Evolutionary conservation across 2,888 invertebrate species (phyloP), one percentile per base, ranked within the genome.

Genomic region (Chrysodeixis includens): DNA sequence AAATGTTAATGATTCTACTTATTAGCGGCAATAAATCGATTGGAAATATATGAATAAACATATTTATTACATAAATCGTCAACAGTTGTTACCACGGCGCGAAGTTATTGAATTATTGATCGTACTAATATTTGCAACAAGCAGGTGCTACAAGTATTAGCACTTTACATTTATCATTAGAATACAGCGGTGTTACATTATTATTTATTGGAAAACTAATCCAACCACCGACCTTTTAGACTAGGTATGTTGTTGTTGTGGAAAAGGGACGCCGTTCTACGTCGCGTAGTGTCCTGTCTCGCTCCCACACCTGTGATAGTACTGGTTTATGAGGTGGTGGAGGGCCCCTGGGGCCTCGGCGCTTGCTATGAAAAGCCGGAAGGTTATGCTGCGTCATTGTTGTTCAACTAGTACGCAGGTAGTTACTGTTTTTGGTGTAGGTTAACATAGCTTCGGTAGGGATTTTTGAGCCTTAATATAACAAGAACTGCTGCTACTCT

Each of bases 301-400:
- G 26, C 6, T 26, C 6, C 3, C 6, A 26, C 26, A 26, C 3
- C 2, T 26, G 26, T 6, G 6, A 6, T 26, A 6, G 26, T 26
- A 26, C 26, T 26, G 26, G 26, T 26, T 26, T 26, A 26, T 2
- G 26, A 26, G 26, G 26, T 26, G 26, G 26, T 26, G 26, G 26
- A 4, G 6, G 2, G 6, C 26, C 26, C 26, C 26, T 55, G 52
- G 55, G 56, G 64, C 64, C 62, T 30, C 35, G 57, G 46, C 59
- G 68, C 72, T 72, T 56, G 66, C 58, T 71, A 52, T 82, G 78
- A 82, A 83, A 82, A 81, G 84, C 83, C 85, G 86, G 86, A 87
- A 86, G 83, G 79, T 81, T 30, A 71, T 62, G 79, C 77, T 79
- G 78, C 65, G 60, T 66, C 71, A 69, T 56, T 62, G 57, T 54